Evolutionary conservation across 2,113 vertebrate species (phyloP).

Genomic region (Macaca fascicularis): T2T-MFA8v1.1 NC_088388.1:118244001-118244500

Average conservation of each 20-base stretch:
- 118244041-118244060: background rate
- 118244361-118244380: background rate
- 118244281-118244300: conserved; percentile 16
- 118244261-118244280: background rate
- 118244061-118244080: background rate
- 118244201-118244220: background rate
- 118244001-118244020: background rate
- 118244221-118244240: background rate
- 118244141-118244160: too few relatives aligned
- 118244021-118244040: background rate
- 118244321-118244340: background rate
- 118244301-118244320: background rate
- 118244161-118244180: background rate
- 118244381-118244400: conserved; percentile 23
- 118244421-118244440: background rate
- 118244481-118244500: background rate
- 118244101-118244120: background rate
- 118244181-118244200: background rate
- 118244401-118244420: background rate
- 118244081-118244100: background rate
- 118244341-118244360: conserved; percentile 45
- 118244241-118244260: background rate
- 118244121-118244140: background rate
- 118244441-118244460: background rate
- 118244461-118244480: background rate